These are phyloP conservation scores for Cyphomyrmex costatus DNA, from an alignment of 1,140 invertebrate species.

Conservation along the genomic window DNA sequence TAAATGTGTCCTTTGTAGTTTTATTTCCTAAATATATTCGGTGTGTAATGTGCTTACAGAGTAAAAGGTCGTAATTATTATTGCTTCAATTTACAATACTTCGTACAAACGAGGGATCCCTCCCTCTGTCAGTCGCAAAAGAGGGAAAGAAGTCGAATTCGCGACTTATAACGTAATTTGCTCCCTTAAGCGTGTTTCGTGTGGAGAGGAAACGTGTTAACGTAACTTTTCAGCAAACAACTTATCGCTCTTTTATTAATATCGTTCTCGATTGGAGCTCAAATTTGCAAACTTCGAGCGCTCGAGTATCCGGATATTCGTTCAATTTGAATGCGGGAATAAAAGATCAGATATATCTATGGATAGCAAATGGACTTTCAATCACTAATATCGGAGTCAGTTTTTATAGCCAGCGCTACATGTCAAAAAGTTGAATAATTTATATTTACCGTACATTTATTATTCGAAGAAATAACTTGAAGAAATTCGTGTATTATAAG, in stretches of 20 bases:
- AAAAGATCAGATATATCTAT: slow-evolving; percentile 27
- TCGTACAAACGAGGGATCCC: slow-evolving; percentile 54
- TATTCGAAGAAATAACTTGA: neutral
- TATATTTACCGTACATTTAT: neutral
- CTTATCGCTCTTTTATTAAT: slow-evolving; percentile 6
- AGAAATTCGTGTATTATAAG: neutral
- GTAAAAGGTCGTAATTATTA: slow-evolving; percentile 77
- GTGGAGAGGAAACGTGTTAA: slow-evolving; percentile 57
- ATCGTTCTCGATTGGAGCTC: neutral
- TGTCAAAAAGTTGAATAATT: slow-evolving; percentile 6
- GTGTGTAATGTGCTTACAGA: slow-evolving; percentile 65
- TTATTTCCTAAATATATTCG: slow-evolving; percentile 64
- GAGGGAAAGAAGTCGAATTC: slow-evolving; percentile 36
- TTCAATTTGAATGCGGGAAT: neutral
- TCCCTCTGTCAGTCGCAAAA: slow-evolving; percentile 30
- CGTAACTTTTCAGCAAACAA: slow-evolving; percentile 4
- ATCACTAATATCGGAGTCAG: neutral
- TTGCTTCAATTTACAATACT: slow-evolving; percentile 83
- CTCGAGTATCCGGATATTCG: slow-evolving; percentile 7
- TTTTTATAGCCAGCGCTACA: neutral
- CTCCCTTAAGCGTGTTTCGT: slow-evolving; percentile 66
- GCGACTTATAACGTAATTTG: slow-evolving; percentile 66
- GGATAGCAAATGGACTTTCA: neutral
- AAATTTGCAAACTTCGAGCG: neutral
- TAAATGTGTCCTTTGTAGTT: slow-evolving; percentile 68